Base-by-base conservation (phyloP, 2,888 invertebrate species). In the Sphaerophoria taeniata region DNA sequence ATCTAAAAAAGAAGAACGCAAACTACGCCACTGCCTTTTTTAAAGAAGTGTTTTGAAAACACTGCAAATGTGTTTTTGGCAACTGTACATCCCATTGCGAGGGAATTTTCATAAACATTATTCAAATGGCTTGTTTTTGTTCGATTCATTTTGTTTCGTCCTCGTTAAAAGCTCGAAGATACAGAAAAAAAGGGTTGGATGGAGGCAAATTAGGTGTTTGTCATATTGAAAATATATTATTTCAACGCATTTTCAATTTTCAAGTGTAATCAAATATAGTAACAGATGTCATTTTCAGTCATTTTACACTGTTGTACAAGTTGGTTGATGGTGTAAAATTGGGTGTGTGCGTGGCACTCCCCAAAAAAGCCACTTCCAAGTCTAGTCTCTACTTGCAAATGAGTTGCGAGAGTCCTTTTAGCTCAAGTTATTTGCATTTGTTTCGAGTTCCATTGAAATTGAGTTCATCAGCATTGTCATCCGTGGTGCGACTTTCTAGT, bases 281-380 rank as follows among this genome's bases (percentile, higher is more conserved):
- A 84, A 76, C 84, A 84, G 84, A 84, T 84, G 84, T 80, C 84
- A 84, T 71, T 69, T 47, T 56, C 84, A 84, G 84, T 67, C 60
- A 39, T 43, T 76, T 65, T 24, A 24, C 24, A 53, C 45, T 9
- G 69, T 70, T 49, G 24, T 24, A 24, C 24, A 24, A 24, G 24
- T 24, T 24, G 24, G 24, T 2, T 24, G 24, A 56, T 47, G 43
- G 45, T 36, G 43, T 36, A 34, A 5, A 31, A 56, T 69, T 78
- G 84, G 84, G 84, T 79, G 79, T 67, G 74, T 36, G 67, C 65
- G 14, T 67, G 47, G 70, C 71, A 24, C 65, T 47, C 71, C 61
- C 60, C 51, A 72, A 72, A 49, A 63, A 76, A 63, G 53, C 67
- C 69, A 45, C 56, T 61, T n/a, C 24, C 24, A 24, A 2, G 1